Conservation (phyloP, 2,797 vertebrate genomes). For the Sebastes oblongus region DNA sequence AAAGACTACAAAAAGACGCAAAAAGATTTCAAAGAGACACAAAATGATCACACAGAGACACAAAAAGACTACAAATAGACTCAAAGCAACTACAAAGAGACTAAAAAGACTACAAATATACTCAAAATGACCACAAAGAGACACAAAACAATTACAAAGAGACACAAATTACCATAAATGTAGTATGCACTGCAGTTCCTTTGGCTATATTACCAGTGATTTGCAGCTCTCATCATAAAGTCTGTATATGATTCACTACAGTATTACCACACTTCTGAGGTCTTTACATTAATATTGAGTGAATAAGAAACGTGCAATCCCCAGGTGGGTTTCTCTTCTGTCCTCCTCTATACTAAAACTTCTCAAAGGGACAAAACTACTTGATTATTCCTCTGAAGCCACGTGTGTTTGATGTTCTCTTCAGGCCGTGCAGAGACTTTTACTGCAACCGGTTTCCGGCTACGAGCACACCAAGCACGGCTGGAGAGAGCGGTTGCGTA, state of each 20-base stretch:
- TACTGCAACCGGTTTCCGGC: not conserved
- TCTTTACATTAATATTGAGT: not conserved
- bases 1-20: accelerated
- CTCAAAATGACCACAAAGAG: no score
- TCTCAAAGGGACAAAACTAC: not conserved
- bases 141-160: no score
- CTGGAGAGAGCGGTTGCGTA: slow-evolving; percentile 52
- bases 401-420: slow-evolving; percentile 22
- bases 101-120: no score
- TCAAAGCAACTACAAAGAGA: no score
- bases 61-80: accelerated
- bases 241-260: not conserved
- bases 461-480: slow-evolving; percentile 21
- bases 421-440: slow-evolving; percentile 11
- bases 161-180: no score
- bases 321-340: not conserved
- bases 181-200: not conserved
- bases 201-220: not conserved
- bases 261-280: not conserved
- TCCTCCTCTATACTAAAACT: not conserved
- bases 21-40: no score
- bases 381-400: not conserved
- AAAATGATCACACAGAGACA: no score
- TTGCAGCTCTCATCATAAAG: not conserved
- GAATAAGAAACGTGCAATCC: not conserved